Base-by-base conservation (phyloP, 2,797 vertebrate genomes). In the Pogonophryne albipinna region DNA sequence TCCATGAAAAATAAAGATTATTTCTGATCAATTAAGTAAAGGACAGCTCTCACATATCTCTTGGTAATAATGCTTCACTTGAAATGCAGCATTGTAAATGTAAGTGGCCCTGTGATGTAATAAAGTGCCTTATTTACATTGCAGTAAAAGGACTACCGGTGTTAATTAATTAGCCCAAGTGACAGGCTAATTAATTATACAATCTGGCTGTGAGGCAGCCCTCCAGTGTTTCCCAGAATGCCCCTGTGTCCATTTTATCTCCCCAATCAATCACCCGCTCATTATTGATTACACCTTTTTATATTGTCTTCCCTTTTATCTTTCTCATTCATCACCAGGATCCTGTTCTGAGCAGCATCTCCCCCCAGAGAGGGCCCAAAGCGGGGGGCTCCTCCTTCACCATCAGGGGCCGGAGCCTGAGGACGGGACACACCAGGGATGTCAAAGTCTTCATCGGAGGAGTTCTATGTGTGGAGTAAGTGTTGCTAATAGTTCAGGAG, bases 381-480 rank as follows among this genome's bases (percentile, higher is more conserved):
- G 97, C 97, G 0, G 98, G 98, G 49, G 98, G 98, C 67, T 97
- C 98, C 2, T 92, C 84, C 62, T 93, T 99, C 27, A 97, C 95
- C 45, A 94, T 99, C 83, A 93, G 81, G 3, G 98, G 98, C 49
- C 94, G 75, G 1, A 96, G 95, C 65, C 93, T 99, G 51, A 93
- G 95, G 83, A 99, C 98, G 0, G 98, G 98, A 47, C 96, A 94
- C 62, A 90, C 93, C 5, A 95, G 86, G 45, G 97, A 98, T 76
- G 96, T 97, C 93, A 94, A 92, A 41, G 89, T 98, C 49, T 85
- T 97, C 56, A 94, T 99, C 27, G 98, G 98, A 89, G 96, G 96
- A 80, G 94, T 97, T 65, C 94, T 95, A 3, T 99, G 98, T 86
- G 78, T 90, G 79, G 95, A 98, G 98, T 99, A 91, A 96, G 97